Evolutionary conservation across 2,888 invertebrate species (phyloP).

Genomic region (Campoplex nolae): DNA sequence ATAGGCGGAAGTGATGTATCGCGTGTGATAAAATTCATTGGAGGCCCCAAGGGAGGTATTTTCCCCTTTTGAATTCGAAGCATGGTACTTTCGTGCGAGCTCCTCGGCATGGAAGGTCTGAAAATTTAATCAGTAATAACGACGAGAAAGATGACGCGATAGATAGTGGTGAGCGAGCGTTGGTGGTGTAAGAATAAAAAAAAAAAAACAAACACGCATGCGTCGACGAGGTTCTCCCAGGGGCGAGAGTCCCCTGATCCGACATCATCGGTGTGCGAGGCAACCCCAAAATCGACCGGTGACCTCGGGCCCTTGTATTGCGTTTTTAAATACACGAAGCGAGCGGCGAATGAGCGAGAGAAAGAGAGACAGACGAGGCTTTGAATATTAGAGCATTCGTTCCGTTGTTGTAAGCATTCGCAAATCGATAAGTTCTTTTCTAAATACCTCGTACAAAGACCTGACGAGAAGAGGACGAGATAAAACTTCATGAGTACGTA

Average conservation of each 20-base stretch:
- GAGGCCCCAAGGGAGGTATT: slow-evolving; percentile 25
- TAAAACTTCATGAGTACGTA: neutral
- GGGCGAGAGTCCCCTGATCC: slow-evolving; percentile 44
- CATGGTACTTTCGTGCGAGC: slow-evolving; percentile 43
- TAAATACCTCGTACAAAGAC: slow-evolving; percentile 39
- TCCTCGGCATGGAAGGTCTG: slow-evolving; percentile 23
- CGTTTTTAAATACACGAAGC: slow-evolving; percentile 59
- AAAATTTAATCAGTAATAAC: slow-evolving; percentile 64
- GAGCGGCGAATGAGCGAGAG: slow-evolving; percentile 7
- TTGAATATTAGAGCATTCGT: slow-evolving; percentile 58
- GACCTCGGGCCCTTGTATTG: slow-evolving; percentile 54
- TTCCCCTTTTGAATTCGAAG: slow-evolving; percentile 11
- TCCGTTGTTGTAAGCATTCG: slow-evolving; percentile 42
- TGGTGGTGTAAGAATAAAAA: slow-evolving; percentile 6
- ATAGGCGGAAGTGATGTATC: slow-evolving; percentile 40
- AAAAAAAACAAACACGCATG: slow-evolving; percentile 42
- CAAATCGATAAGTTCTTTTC: slow-evolving; percentile 56
- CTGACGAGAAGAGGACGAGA: slow-evolving; percentile 1
- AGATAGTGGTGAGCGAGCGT: neutral
- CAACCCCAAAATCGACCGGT: slow-evolving; percentile 67
- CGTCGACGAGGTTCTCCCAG: slow-evolving; percentile 42
- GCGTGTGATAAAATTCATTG: slow-evolving; percentile 63
- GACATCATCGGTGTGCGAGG: slow-evolving; percentile 36
- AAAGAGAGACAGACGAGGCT: slow-evolving; percentile 32
- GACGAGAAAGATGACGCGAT: slow-evolving; percentile 35